phyloP scores from a whole-genome alignment of 2,888 invertebrate genomes.

The Emmelina monodactyla region DNA sequence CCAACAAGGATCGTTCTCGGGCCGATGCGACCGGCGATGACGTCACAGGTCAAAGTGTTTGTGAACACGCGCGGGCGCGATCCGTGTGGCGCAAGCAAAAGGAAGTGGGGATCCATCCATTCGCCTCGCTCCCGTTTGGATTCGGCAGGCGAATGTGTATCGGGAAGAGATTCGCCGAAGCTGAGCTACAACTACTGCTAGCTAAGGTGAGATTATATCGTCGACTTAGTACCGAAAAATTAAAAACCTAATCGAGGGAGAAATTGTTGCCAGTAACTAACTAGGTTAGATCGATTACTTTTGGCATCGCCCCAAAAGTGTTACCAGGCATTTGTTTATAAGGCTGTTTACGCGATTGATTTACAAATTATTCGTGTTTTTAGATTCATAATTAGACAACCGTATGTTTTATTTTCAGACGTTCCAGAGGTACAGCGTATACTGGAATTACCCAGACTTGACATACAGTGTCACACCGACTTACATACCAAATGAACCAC shows the following conservation, averaged over 20 bases:
- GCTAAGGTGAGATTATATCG: conserved; percentile 66
- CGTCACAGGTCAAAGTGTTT: not conserved
- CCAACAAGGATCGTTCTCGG: conserved; percentile 13
- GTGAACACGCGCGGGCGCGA: conserved; percentile 18
- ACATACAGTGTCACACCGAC: conserved; percentile 78
- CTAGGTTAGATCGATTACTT: not conserved
- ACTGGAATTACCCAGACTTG: conserved; percentile 72
- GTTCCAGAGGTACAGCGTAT: conserved; percentile 73
- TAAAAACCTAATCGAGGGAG: not conserved
- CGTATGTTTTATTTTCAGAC: no score
- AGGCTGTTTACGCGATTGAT: conserved; percentile 1
- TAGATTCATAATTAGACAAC: no score
- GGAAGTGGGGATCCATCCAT: conserved; percentile 73
- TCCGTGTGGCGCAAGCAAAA: conserved; percentile 46
- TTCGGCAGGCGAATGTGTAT: conserved; percentile 80
- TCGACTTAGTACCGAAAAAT: not conserved
- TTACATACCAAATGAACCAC: conserved; percentile 75
- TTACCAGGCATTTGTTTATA: not conserved
- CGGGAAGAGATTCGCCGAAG: conserved; percentile 82
- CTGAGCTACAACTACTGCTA: conserved; percentile 75
- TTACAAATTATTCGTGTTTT: no score
- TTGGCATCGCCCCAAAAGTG: not conserved
- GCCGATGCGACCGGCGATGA: not conserved
- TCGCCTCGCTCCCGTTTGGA: conserved; percentile 78
- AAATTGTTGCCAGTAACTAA: not conserved